Base-by-base conservation (phyloP, 2,113 vertebrate genomes). In the Sorex araneus region DNA sequence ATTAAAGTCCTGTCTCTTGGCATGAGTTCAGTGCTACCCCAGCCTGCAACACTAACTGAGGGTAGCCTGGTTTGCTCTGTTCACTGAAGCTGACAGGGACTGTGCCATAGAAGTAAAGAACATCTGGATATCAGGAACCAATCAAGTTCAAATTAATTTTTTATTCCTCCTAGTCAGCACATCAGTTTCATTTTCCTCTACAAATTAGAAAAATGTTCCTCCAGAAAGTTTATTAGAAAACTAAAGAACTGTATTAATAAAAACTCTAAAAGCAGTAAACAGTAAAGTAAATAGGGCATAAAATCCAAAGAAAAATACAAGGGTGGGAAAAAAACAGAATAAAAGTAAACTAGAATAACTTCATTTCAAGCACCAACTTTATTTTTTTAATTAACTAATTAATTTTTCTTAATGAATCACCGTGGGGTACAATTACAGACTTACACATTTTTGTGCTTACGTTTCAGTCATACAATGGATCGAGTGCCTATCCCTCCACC, bases 71-170 rank as follows among this genome's bases (percentile, higher is more conserved):
- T 47, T 91, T 86, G 90, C 63, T 91, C 79, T 67, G 13, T 69
- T 91, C 71, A 43, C 45, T 57, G 45, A 57, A 28, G 40, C 79
- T 83, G 47, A 84, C 40, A 74, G 15, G 25, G 27, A 86, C n/a
- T 36, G 8, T 32, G 30, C 69, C 63, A 76, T 88, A 85, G 80
- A 36, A 50, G 34, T 4, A 30, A 30, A 88, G 9, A 83, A 47
- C 57, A 81, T 54, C 67, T 43, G 10, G 40, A 78, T 69, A 85
- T 8, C 16, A 47, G 73, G 64, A 87, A 87, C 74, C 43, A 71
- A 23, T 77, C 71, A 83, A 92, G 79, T 86, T 76, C 76, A 87
- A 93, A 79, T 76, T 83, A 92, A 86, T 60, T 92, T 88, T 95
- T 88, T 82, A 94, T 83, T 69, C 50, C 75, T 12, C 13, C 5